Percentiles rank a stretch among this genome's conserved stretches.
Evolutionary conservation across 2,888 invertebrate genomes (phyloP).

Genomic region (Drosophila robusta): DNA sequence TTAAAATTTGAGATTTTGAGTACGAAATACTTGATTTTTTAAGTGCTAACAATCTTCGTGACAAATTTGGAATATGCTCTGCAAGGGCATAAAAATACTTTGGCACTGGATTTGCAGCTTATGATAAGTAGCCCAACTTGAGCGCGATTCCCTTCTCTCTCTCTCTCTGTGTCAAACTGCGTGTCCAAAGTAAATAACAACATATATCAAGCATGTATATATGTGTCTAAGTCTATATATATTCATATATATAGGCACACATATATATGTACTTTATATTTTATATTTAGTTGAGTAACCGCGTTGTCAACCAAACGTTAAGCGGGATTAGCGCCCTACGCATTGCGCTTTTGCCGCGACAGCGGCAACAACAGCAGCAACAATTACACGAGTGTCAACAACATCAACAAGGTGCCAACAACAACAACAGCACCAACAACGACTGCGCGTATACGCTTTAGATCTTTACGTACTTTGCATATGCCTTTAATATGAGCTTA

Average conservation of each 20-base stretch:
- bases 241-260: background rate
- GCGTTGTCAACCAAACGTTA: slow-evolving; percentile 74
- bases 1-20: no score
- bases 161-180: no score
- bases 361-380: slow-evolving; percentile 46
- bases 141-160: background rate
- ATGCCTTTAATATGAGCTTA: slow-evolving; percentile 76
- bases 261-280: slow-evolving; percentile 20
- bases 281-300: slow-evolving; percentile 41
- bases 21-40: no score
- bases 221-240: slow-evolving; percentile 1
- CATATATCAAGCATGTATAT: background rate
- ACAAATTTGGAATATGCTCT: background rate
- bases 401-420: slow-evolving; percentile 33
- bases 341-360: slow-evolving; percentile 54
- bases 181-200: no score
- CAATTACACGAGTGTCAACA: slow-evolving; percentile 55
- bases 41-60: background rate
- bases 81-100: slow-evolving; percentile 1
- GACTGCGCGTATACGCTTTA: slow-evolving; percentile 29
- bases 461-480: slow-evolving; percentile 70
- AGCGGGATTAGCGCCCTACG: slow-evolving; percentile 64
- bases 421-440: slow-evolving; percentile 8
- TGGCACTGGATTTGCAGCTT: slow-evolving; percentile 23
- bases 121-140: slow-evolving; percentile 21